Conservation (phyloP, 2,113 vertebrate species). For the Nycticorax nycticorax region DNA sequence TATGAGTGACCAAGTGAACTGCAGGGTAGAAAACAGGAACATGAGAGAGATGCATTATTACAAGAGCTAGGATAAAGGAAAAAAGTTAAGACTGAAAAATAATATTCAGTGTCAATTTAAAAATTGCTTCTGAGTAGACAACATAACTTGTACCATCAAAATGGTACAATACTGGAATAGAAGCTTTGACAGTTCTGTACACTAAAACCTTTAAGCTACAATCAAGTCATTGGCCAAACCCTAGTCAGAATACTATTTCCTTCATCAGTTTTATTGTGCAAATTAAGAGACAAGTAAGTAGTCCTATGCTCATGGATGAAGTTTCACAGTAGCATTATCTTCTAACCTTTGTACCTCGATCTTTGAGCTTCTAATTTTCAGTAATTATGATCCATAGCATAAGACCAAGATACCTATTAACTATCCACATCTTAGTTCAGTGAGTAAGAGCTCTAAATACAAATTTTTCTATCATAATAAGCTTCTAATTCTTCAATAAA, state of each 20-base stretch:
- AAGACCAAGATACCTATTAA: background rate
- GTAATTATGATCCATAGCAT: background rate
- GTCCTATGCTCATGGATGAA: background rate
- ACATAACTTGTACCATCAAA: background rate
- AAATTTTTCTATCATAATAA: background rate
- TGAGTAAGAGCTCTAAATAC: background rate
- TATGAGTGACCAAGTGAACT: background rate
- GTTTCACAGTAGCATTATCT: background rate
- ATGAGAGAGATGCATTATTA: background rate
- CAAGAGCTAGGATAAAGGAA: background rate
- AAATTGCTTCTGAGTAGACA: background rate
- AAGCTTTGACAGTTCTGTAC: background rate
- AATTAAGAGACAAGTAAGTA: background rate
- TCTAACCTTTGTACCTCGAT: background rate
- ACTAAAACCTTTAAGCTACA: background rate
- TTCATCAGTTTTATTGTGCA: background rate
- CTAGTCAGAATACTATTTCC: background rate
- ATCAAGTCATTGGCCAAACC: background rate
- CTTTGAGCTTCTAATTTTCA: background rate
- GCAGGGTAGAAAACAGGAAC: background rate
- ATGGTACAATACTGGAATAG: background rate
- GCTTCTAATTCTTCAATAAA: background rate
- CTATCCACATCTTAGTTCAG: background rate
- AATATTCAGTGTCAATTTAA: background rate
- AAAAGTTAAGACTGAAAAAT: background rate